Percentiles rank a stretch among this genome's conserved stretches.
Evolutionary conservation across 2,888 invertebrate genomes (phyloP).

Genomic region (Dioctria rufipes): DNA sequence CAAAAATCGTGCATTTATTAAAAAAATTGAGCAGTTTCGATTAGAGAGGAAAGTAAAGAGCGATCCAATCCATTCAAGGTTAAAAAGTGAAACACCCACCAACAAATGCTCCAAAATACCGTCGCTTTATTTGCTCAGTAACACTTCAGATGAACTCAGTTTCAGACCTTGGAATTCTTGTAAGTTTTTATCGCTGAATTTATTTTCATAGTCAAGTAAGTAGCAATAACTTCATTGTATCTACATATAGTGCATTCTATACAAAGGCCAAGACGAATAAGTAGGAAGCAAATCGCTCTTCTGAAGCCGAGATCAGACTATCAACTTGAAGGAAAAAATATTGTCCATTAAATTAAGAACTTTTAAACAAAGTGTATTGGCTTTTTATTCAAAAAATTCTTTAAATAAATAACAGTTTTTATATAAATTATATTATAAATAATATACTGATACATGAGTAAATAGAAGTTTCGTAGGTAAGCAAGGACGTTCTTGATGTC

Average conservation of each 20-base stretch:
- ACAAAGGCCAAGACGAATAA: conserved; percentile 37
- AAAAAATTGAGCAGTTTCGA: conserved; percentile 73
- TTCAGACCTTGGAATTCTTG: conserved; percentile 55
- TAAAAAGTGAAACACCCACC: neutral
- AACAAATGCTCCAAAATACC: neutral
- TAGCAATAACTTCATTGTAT: neutral
- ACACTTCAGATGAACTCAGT: conserved; percentile 33
- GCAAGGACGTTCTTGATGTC: too few species aligned
- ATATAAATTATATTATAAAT: too few species aligned
- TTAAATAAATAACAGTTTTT: too few species aligned
- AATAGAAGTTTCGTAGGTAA: too few species aligned
- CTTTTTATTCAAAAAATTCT: too few species aligned
- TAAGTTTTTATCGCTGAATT: conserved; percentile 30
- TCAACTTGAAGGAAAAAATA: too few species aligned
- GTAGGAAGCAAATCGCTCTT: too few species aligned
- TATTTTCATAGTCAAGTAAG: neutral
- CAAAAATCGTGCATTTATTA: conserved; percentile 76
- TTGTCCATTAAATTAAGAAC: too few species aligned
- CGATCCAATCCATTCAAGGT: neutral
- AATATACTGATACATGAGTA: too few species aligned
- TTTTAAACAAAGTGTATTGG: too few species aligned
- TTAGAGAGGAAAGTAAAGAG: neutral
- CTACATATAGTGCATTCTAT: conserved; percentile 48
- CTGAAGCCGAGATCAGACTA: too few species aligned
- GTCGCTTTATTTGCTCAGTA: conserved; percentile 34